These are phyloP conservation scores for Turnix velox DNA, from an alignment of 2,113 vertebrate genomes.

Conservation along the genomic window DNA sequence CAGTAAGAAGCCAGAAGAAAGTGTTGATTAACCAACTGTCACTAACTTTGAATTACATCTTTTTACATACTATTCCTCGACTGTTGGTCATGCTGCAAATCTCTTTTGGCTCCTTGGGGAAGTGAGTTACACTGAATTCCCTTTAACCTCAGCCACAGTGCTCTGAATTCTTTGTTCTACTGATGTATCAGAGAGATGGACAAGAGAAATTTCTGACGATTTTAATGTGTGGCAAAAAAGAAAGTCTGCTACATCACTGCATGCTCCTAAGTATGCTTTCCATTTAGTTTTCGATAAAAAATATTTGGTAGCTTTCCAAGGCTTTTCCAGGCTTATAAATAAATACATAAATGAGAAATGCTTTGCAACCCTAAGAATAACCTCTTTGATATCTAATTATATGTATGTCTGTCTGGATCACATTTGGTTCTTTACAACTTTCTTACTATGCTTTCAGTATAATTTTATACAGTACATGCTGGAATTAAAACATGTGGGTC, in stretches of 20 bases:
- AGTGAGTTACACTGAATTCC: not conserved
- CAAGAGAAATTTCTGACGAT: not conserved
- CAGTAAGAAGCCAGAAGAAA: not conserved
- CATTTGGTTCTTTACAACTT: not conserved
- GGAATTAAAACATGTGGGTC: not conserved
- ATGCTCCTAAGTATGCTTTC: not conserved
- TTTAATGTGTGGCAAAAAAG: not conserved
- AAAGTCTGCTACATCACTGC: not conserved
- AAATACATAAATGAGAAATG: not conserved
- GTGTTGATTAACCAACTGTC: conserved; percentile 16
- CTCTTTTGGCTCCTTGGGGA: not conserved
- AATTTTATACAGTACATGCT: not conserved
- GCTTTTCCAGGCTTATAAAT: not conserved
- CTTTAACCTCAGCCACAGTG: not conserved
- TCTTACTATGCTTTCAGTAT: not conserved
- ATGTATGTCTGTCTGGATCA: not conserved
- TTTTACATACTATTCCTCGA: not conserved
- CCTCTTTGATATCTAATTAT: not conserved
- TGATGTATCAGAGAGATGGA: not conserved
- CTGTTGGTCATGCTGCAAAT: not conserved
- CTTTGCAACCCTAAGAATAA: conserved; percentile 25
- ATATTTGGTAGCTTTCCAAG: not conserved
- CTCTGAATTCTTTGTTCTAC: not conserved
- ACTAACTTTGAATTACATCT: not conserved
- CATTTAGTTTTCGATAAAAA: not conserved